A percentile compares a stretch with the other conserved stretches of the same genome.
Conservation (phyloP, 2,113 vertebrate species). For the Clupea harengus region DNA sequence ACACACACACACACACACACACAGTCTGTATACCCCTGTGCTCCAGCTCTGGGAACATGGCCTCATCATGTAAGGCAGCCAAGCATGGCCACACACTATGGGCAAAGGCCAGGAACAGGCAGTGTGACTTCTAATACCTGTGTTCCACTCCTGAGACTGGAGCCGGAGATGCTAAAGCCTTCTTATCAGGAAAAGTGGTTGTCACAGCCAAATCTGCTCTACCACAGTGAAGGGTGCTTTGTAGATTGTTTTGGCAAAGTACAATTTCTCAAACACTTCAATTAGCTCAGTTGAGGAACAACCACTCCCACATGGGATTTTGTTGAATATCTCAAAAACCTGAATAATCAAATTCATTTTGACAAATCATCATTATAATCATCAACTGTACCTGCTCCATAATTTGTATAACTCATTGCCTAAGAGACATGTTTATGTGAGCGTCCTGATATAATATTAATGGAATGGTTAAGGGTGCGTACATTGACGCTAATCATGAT, state of each 20-base stretch:
- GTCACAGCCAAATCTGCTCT: not conserved
- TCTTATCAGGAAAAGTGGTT: not conserved
- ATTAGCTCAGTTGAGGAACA: not conserved
- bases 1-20: not conserved
- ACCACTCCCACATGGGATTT: not conserved
- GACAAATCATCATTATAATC: not conserved
- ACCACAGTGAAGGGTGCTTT: not conserved
- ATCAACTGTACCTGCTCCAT: not conserved
- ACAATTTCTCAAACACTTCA: not conserved
- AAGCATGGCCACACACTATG: not conserved
- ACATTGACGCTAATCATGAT: not conserved
- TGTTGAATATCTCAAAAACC: not conserved
- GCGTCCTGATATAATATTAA: not conserved
- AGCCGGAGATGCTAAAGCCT: not conserved
- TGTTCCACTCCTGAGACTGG: not conserved
- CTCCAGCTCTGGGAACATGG: not conserved
- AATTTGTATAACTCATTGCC: not conserved
- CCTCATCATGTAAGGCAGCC: not conserved
- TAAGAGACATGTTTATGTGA: not conserved
- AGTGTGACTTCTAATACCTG: not conserved
- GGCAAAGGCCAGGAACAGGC: not conserved
- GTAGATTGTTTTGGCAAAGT: not conserved
- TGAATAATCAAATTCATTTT: not conserved
- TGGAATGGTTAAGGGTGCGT: not conserved
- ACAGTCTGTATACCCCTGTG: not conserved